Conservation (phyloP, 2,888 invertebrate genomes). For the Maniola hyperantus region DNA sequence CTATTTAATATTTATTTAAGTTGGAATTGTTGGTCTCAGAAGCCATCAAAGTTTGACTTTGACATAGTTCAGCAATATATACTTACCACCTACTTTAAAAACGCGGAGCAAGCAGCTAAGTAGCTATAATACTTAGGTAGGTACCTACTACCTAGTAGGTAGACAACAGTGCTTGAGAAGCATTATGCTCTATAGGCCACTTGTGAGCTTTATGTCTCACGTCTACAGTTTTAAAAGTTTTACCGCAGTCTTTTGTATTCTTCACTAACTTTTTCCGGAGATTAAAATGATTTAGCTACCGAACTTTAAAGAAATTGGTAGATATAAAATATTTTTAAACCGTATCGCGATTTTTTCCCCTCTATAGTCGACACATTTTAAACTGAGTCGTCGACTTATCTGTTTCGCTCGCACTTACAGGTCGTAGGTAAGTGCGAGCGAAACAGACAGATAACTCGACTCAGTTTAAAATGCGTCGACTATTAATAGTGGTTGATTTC, state of each 20-base stretch:
- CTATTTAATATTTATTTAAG: not conserved
- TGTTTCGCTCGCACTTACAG: too few relatives aligned
- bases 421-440: too few relatives aligned
- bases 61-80: not conserved
- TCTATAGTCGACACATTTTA: too few relatives aligned
- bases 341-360: not conserved
- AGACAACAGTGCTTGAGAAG: not conserved
- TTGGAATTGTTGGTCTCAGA: too few relatives aligned
- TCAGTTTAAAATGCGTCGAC: too few relatives aligned
- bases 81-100: not conserved
- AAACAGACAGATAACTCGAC: too few relatives aligned
- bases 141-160: not conserved
- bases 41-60: not conserved
- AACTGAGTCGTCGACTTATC: too few relatives aligned
- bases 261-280: slow-evolving; percentile 7
- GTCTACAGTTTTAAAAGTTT: slow-evolving; percentile 13
- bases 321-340: not conserved
- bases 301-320: not conserved
- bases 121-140: too few relatives aligned
- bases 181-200: slow-evolving; percentile 3
- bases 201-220: slow-evolving; percentile 16
- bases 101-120: not conserved
- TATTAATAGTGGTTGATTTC: too few relatives aligned
- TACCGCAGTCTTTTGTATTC: slow-evolving; percentile 10
- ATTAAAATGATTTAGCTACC: not conserved